Conservation (phyloP, 2,797 vertebrate genomes). For the Chelon labrosus region DNA sequence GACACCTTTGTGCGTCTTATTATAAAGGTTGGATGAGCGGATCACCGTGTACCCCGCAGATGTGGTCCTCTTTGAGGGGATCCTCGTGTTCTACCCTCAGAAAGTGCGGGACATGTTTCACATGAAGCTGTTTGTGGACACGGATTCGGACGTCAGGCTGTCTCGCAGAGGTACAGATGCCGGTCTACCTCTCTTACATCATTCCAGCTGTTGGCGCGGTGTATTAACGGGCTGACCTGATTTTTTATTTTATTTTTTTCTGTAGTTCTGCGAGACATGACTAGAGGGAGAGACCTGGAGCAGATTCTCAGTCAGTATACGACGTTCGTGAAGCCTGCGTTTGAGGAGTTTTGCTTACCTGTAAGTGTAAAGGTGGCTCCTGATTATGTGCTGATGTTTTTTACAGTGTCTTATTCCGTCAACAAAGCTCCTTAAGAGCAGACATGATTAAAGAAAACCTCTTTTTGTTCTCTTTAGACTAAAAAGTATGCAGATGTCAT, state of each 20-base stretch:
- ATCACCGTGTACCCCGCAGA: conserved; percentile 94
- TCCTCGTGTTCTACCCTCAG: conserved; percentile 96
- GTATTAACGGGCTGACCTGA: neutral
- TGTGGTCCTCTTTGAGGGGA: conserved; percentile 96
- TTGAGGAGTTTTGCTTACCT: conserved; percentile 97
- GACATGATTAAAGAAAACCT: neutral
- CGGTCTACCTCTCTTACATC: neutral
- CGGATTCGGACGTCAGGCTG: conserved; percentile 94
- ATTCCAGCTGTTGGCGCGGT: neutral
- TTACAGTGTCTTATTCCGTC: too few species aligned
- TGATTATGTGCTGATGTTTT: neutral
- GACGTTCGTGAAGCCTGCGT: conserved; percentile 97
- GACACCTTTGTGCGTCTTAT: neutral
- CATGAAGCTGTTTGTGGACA: conserved; percentile 98
- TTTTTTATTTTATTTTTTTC: conserved; percentile 6
- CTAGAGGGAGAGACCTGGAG: conserved; percentile 93
- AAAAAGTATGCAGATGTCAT: conserved; percentile 99
- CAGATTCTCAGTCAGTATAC: conserved; percentile 98
- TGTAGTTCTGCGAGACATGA: conserved; percentile 95
- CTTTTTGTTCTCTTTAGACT: conserved; percentile 83
- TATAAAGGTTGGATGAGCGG: conserved; percentile 87
- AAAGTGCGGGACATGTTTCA: conserved; percentile 98
- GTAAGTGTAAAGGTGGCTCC: conserved; percentile 78
- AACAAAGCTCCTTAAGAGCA: too few species aligned
- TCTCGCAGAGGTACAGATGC: conserved; percentile 89